Evolutionary conservation across 1,140 invertebrate genomes (phyloP), one percentile per base, ranked within the genome.

Genomic region (Zeugodacus cucurbitae): DNA sequence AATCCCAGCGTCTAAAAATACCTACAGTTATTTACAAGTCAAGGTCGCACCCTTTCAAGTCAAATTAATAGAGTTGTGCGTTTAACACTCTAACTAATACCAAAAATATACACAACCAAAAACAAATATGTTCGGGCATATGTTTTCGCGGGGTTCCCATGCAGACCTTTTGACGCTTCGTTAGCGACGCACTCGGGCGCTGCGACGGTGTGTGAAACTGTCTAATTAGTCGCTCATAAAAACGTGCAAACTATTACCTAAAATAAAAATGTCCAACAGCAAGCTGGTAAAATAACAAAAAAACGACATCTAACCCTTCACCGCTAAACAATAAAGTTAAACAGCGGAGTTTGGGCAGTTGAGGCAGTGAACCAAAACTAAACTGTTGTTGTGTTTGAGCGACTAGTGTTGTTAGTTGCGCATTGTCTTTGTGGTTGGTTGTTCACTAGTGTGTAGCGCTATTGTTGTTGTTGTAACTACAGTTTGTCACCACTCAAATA

Each of bases 211-310:
- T 82, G 74, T 82, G 74, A 82, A 82, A 22, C 22, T 82, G 41
- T 82, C 44, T 82, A 82, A 82, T 48, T 82, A 48, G 74, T 82
- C 41, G 74, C 26, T 26, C 74, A 48, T 82, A 48, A 44, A 82
- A 44, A 82, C 37, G 17, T 14, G n/a, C 8, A 48, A 82, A 82
- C 74, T 44, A 82, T 37, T 8, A 41, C 67, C 32, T 0, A 82
- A 82, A 44, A 78, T 44, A 78, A 78, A 78, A 82, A 41, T n/a
- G 74, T 48, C 41, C 74, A 74, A 22, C 48, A 14, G 37, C 3
- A 8, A n/a, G 6, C 37, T 14, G 32, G 70, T 44, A 78, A 82
- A 48, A 37, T 20, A 41, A 41, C 20, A 74, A 74, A 74, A 0
- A 37, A 22, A 0, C 6, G 20, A 1, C 20, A 22, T 41, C 17